These are phyloP conservation scores for Dasyurus viverrinus DNA, from an alignment of 2,113 vertebrate genomes.

Conservation along the genomic window DNA sequence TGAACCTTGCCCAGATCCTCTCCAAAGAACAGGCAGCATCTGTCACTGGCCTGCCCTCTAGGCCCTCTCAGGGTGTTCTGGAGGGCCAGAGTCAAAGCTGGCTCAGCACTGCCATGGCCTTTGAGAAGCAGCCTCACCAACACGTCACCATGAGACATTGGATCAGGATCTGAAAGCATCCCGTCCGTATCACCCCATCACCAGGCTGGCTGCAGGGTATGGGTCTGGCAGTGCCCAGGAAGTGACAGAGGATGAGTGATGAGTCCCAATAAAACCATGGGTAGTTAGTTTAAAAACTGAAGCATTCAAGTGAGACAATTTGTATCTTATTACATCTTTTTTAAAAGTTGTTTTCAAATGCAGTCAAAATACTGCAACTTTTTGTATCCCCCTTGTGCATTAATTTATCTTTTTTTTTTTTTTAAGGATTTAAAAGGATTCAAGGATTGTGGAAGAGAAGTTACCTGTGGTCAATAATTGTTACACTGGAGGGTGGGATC, in stretches of 20 bases:
- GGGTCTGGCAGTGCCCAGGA: not conserved
- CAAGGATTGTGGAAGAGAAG: slow-evolving; percentile 39
- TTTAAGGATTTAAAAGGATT: not conserved
- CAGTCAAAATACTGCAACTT: not conserved
- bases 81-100: not conserved
- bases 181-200: not conserved
- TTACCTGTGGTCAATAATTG: slow-evolving; percentile 93
- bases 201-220: not conserved
- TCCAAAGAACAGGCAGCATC: not conserved
- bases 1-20: not conserved
- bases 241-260: not conserved
- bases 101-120: not conserved
- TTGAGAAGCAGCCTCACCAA: not conserved
- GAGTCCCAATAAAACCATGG: not conserved
- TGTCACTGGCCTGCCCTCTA: not conserved
- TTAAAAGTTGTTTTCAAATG: too few species aligned
- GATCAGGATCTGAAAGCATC: not conserved
- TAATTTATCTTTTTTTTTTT: not conserved
- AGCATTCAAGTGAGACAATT: slow-evolving; percentile 37
- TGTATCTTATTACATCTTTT: not conserved
- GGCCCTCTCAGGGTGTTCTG: not conserved
- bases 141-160: not conserved
- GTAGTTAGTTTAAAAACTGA: not conserved
- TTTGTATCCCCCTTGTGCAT: slow-evolving; percentile 9
- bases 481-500: slow-evolving; percentile 88